phyloP scores from a whole-genome alignment of 2,888 invertebrate genomes.

The Pollenia griseotomentosa region DNA sequence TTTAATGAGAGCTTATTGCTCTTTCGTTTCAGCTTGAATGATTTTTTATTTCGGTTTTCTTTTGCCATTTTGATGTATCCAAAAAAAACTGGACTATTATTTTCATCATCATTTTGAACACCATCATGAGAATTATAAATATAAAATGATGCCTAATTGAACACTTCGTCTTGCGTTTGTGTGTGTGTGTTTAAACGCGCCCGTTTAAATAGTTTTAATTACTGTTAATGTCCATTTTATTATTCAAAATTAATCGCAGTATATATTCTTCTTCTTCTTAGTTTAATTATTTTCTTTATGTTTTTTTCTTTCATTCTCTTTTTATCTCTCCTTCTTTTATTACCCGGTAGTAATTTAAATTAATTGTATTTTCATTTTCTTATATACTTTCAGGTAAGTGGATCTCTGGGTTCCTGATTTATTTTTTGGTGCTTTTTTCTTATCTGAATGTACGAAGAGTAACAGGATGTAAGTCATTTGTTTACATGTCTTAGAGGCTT shows the following conservation, averaged over 20 bases:
- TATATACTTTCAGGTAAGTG: conserved; percentile 67
- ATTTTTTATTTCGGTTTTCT: background rate
- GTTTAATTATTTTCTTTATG: conserved; percentile 25
- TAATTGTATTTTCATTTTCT: conserved; percentile 40
- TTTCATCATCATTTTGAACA: background rate
- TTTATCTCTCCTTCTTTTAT: background rate
- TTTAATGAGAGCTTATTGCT: background rate
- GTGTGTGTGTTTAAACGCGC: background rate
- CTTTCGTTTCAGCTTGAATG: background rate
- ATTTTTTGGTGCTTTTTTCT: background rate
- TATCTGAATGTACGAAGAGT: background rate
- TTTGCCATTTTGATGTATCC: background rate
- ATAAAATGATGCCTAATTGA: background rate
- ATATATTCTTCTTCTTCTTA: background rate
- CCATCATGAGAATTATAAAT: background rate
- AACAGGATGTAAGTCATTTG: conserved; percentile 55
- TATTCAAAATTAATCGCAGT: conserved; percentile 22
- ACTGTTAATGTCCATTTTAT: conserved; percentile 55
- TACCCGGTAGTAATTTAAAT: background rate
- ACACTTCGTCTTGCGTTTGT: background rate
- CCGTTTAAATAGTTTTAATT: conserved; percentile 38
- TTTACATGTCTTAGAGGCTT: conserved; percentile 1
- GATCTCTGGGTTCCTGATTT: background rate
- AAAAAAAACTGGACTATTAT: background rate
- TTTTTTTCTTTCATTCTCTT: conserved; percentile 3